phyloP scores from a whole-genome alignment of 2,113 vertebrate genomes.

The Maccullochella peelii region DNA sequence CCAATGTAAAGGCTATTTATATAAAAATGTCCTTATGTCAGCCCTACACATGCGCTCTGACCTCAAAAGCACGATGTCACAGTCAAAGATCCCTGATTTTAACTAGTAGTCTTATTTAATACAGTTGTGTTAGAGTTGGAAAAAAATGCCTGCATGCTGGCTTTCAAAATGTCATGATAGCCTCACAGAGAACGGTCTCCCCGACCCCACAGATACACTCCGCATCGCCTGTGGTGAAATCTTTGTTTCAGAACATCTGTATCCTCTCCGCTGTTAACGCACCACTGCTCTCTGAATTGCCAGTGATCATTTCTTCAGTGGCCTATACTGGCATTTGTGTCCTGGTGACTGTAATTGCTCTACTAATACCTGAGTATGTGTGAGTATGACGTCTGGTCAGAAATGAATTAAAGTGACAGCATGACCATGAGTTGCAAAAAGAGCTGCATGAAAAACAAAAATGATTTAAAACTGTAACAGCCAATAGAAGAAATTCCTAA shows the following conservation, averaged over 20 bases:
- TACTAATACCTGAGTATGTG: not conserved
- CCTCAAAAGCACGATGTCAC: slow-evolving; percentile 17
- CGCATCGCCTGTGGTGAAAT: slow-evolving; percentile 49
- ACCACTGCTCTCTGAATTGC: slow-evolving; percentile 47
- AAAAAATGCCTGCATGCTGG: slow-evolving; percentile 26
- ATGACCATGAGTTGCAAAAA: not conserved
- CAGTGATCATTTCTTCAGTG: slow-evolving; percentile 41
- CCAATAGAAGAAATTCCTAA: not conserved
- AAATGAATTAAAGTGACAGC: not conserved
- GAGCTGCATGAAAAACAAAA: not conserved
- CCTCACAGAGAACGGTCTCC: slow-evolving; percentile 28
- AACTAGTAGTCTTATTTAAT: not conserved
- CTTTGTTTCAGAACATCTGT: slow-evolving; percentile 61
- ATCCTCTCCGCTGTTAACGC: slow-evolving; percentile 51
- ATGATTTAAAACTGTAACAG: not conserved
- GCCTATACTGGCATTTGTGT: slow-evolving; percentile 24
- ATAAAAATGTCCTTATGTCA: slow-evolving; percentile 22
- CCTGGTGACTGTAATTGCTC: not conserved
- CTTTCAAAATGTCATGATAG: slow-evolving; percentile 65
- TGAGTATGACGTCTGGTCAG: not conserved
- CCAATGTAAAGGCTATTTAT: slow-evolving; percentile 57
- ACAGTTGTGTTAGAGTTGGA: slow-evolving; percentile 2
- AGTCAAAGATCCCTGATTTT: slow-evolving; percentile 1
- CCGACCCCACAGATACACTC: slow-evolving; percentile 21
- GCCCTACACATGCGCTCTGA: slow-evolving; percentile 43